Conservation (phyloP, 2,797 vertebrate species). For the Phataginus tetradactyla region DNA sequence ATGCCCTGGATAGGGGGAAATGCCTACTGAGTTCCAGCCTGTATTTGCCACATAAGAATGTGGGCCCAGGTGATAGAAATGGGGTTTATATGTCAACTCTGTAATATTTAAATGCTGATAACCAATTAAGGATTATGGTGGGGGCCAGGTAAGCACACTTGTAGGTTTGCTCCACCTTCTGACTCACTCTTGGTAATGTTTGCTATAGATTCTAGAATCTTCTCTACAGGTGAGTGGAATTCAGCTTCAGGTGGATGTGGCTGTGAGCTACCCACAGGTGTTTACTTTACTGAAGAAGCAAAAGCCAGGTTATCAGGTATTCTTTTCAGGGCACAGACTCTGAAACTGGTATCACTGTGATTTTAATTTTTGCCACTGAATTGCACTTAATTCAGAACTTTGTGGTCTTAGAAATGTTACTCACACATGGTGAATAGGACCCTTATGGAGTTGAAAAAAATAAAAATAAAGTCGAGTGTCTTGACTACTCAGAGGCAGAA, state of each 20-base stretch:
- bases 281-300: background rate
- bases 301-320: background rate
- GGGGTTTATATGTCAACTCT: background rate
- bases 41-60: background rate
- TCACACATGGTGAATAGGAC: background rate
- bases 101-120: background rate
- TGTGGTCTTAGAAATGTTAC: background rate
- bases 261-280: background rate
- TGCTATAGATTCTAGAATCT: background rate
- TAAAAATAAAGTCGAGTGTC: background rate
- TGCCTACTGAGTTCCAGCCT: background rate
- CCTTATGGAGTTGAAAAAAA: background rate
- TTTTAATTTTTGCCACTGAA: background rate
- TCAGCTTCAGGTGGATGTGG: background rate
- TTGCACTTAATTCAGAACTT: slow-evolving; percentile 15
- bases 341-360: background rate
- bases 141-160: background rate
- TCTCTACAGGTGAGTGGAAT: background rate
- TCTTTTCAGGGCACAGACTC: background rate
- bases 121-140: background rate
- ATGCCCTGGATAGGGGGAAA: background rate
- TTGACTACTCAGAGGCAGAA: background rate
- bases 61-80: background rate
- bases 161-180: fast-evolving
- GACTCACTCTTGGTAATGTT: background rate